phyloP scores from a whole-genome alignment of 2,797 vertebrate species.

The Aselliscus stoliczkanus region DNA sequence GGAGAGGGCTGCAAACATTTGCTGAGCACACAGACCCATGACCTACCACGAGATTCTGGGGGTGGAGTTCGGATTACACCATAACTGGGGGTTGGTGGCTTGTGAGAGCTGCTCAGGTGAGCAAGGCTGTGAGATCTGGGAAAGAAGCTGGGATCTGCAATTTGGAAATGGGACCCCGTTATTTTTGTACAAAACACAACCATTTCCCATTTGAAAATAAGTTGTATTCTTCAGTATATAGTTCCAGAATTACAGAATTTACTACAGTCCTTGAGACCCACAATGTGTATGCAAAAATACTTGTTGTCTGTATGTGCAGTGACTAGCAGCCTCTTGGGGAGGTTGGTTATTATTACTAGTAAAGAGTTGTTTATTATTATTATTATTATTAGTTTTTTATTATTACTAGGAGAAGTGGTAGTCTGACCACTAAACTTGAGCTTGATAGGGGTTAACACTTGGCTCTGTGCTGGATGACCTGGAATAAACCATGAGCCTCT shows the following conservation, averaged over 20 bases:
- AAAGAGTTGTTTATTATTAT: too few species aligned
- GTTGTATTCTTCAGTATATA: background rate
- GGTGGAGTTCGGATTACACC: background rate
- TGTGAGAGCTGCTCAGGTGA: background rate
- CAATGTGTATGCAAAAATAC: background rate
- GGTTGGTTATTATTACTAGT: background rate
- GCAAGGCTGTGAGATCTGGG: background rate
- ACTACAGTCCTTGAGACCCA: background rate
- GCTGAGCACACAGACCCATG: conserved; percentile 59
- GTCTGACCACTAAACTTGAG: background rate
- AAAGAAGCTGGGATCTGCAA: background rate
- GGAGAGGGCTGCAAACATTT: conserved; percentile 64
- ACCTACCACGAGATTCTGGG: background rate
- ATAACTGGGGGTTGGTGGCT: background rate
- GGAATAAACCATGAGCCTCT: background rate
- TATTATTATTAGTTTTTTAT: too few species aligned
- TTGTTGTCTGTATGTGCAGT: background rate
- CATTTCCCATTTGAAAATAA: background rate
- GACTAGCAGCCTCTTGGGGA: background rate
- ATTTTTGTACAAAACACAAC: background rate
- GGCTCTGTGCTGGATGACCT: background rate
- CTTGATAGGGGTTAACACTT: background rate
- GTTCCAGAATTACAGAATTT: background rate
- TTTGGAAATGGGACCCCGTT: background rate
- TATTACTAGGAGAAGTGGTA: background rate